Conservation (phyloP, 2,888 invertebrate species). For the Ennomos fuscantarius region DNA sequence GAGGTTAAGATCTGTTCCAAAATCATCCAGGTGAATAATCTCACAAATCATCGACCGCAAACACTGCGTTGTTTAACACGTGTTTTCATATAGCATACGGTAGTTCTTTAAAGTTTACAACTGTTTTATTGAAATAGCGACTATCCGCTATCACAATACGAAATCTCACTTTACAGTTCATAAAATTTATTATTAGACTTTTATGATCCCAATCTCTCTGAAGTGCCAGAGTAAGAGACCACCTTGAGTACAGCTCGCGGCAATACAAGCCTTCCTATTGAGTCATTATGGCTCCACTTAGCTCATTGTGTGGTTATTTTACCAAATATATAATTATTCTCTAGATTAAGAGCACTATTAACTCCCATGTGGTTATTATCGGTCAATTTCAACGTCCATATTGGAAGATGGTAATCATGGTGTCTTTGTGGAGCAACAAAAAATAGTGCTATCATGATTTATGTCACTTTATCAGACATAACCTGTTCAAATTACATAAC, state of each 20-base stretch:
- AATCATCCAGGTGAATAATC: slow-evolving; percentile 27
- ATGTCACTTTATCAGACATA: slow-evolving; percentile 47
- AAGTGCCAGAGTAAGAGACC: slow-evolving; percentile 46
- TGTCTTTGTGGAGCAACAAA: slow-evolving; percentile 44
- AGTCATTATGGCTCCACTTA: slow-evolving; percentile 68
- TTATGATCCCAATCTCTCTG: slow-evolving; percentile 54
- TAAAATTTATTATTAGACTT: slow-evolving; percentile 54
- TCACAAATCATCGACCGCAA: slow-evolving; percentile 24
- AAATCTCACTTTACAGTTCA: slow-evolving; percentile 48
- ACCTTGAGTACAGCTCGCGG: slow-evolving; percentile 54
- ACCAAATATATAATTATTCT: slow-evolving; percentile 64
- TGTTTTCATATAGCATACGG: slow-evolving; percentile 27
- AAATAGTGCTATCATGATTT: slow-evolving; percentile 49
- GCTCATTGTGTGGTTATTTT: slow-evolving; percentile 51
- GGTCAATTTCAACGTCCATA: slow-evolving; percentile 53
- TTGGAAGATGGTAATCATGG: slow-evolving; percentile 48
- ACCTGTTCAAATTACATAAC: slow-evolving; percentile 32
- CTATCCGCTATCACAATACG: slow-evolving; percentile 47
- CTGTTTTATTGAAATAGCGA: slow-evolving; percentile 40
- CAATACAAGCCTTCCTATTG: slow-evolving; percentile 60
- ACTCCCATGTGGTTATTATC: slow-evolving; percentile 41
- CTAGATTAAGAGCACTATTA: slow-evolving; percentile 51
- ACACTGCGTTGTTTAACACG: slow-evolving; percentile 29
- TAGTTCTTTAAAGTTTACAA: slow-evolving; percentile 30
- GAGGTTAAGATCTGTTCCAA: background rate